A percentile compares a stretch with the other conserved stretches of the same genome.
These are phyloP conservation scores for Amazona vittata DNA, from an alignment of 2,113 vertebrate genomes.

Conservation along the genomic window DNA sequence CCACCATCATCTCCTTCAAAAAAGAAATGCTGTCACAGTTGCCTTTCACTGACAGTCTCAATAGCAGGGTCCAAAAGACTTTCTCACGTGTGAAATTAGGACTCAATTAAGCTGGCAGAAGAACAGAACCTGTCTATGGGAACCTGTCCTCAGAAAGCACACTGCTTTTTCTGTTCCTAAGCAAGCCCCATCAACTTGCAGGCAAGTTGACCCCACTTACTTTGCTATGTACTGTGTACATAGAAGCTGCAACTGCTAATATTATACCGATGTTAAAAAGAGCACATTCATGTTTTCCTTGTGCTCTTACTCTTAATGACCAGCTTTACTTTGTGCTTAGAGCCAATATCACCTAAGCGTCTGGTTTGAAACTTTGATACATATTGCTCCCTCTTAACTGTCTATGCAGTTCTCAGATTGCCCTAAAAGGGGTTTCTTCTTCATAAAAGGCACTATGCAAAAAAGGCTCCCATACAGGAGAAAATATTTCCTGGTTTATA, in stretches of 20 bases:
- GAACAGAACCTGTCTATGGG: background rate
- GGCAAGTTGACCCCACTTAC: background rate
- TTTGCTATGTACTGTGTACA: background rate
- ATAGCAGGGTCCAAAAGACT: background rate
- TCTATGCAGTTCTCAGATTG: background rate
- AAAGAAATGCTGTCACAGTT: background rate
- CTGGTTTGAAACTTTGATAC: background rate
- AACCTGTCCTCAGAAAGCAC: background rate
- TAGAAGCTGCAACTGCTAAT: background rate
- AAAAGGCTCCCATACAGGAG: background rate
- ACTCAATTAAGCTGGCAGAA: conserved; percentile 15
- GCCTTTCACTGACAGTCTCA: background rate
- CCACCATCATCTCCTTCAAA: background rate
- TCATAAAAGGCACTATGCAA: background rate
- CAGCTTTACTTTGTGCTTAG: background rate
- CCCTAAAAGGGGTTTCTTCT: background rate
- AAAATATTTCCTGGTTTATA: background rate
- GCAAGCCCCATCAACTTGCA: background rate
- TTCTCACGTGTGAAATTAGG: background rate
- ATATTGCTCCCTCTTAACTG: background rate
- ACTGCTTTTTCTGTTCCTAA: background rate
- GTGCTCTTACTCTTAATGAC: background rate
- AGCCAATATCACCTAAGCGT: background rate
- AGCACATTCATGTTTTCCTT: background rate
- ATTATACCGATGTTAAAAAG: background rate